Conservation (phyloP, 2,797 vertebrate genomes). For the Myotis vivesi region DNA sequence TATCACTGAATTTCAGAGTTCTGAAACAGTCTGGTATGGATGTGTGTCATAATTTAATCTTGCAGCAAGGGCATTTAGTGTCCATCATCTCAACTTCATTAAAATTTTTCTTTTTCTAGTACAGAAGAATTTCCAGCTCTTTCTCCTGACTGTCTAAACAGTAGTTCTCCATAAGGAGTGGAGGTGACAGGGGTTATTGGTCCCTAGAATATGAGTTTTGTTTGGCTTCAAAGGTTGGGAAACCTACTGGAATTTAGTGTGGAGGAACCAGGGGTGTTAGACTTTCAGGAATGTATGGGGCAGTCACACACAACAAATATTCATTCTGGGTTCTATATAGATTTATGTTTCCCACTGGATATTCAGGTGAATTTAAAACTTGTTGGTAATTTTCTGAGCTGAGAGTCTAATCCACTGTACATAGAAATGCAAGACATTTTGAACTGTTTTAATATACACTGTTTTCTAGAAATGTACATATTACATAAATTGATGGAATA, state of each 20-base stretch:
- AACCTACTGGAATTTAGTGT: not conserved
- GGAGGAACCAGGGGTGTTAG: not conserved
- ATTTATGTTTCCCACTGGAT: not conserved
- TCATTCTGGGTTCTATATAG: not conserved
- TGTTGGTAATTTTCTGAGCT: conserved; percentile 8
- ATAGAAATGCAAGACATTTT: not conserved
- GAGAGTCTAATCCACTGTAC: not conserved
- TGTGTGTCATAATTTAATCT: not conserved
- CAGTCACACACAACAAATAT: not conserved
- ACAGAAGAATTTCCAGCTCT: not conserved
- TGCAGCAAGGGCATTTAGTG: not conserved
- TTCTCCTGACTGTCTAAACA: not conserved
- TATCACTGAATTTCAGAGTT: not conserved
- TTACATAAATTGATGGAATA: not conserved
- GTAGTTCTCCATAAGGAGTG: not conserved
- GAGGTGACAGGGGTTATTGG: not conserved
- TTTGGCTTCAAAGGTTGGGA: not conserved
- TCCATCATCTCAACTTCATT: not conserved
- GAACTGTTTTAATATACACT: not conserved
- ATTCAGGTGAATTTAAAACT: conserved; percentile 7
- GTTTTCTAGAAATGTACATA: conserved; percentile 18
- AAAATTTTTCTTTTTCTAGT: not conserved
- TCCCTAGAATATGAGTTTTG: not conserved
- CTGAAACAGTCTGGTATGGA: not conserved
- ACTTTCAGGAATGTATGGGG: not conserved